Conservation (phyloP, 2,888 invertebrate species). For the Synanthedon formicaeformis region DNA sequence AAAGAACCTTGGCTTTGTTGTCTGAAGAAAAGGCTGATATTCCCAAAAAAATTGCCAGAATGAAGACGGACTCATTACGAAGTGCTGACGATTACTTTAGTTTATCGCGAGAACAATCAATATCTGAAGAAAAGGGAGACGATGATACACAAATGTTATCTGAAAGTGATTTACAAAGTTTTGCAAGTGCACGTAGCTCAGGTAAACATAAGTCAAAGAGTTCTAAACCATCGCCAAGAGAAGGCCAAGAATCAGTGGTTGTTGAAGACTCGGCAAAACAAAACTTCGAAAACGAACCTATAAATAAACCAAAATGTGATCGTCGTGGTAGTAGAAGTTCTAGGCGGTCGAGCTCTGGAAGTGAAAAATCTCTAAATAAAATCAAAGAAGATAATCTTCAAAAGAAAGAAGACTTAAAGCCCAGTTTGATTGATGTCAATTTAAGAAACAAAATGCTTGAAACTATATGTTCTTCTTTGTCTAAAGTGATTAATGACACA, state of each 20-base stretch:
- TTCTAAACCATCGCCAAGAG: slow-evolving; percentile 37
- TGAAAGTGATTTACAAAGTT: slow-evolving; percentile 75
- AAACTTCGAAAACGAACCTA: slow-evolving; percentile 16
- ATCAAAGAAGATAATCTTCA: slow-evolving; percentile 39
- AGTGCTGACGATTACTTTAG: slow-evolving; percentile 76
- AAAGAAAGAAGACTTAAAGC: slow-evolving; percentile 6
- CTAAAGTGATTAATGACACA: slow-evolving; percentile 69
- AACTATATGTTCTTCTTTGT: slow-evolving; percentile 28
- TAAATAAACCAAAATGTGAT: slow-evolving; percentile 31
- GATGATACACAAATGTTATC: slow-evolving; percentile 69
- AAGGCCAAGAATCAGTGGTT: slow-evolving; percentile 40
- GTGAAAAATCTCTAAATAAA: slow-evolving; percentile 59
- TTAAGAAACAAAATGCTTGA: slow-evolving; percentile 29
- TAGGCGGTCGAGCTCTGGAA: slow-evolving; percentile 50
- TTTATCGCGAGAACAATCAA: slow-evolving; percentile 71
- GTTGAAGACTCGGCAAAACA: slow-evolving; percentile 29
- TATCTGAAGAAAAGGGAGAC: slow-evolving; percentile 71
- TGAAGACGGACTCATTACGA: slow-evolving; percentile 74
- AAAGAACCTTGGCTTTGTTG: slow-evolving; percentile 50
- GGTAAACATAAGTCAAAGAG: slow-evolving; percentile 51
- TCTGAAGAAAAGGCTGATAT: slow-evolving; percentile 67
- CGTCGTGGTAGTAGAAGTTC: slow-evolving; percentile 56
- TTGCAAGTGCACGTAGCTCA: slow-evolving; percentile 75
- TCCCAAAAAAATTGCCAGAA: slow-evolving; percentile 72
- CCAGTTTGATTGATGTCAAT: slow-evolving; percentile 24